Conservation (phyloP, 2,888 invertebrate genomes). For the Hypena proboscidalis region DNA sequence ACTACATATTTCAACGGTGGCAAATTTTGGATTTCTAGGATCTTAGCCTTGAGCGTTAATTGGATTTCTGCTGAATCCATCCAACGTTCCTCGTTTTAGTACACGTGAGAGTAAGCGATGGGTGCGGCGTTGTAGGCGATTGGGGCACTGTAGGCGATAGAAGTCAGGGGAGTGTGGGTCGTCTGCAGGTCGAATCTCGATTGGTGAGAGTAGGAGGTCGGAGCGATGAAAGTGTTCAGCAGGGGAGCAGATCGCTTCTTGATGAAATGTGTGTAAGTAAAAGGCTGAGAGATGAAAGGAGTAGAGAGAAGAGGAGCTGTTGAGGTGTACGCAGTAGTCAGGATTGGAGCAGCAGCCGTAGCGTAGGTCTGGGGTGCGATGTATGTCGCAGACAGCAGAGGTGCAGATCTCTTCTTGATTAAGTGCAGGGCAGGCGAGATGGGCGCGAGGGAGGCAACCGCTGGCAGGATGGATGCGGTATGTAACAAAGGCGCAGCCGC, state of each 20-base stretch:
- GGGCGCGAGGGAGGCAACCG: conserved; percentile 33
- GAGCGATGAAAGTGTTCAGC: conserved; percentile 18
- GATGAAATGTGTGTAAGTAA: conserved; percentile 8
- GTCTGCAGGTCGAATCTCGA: conserved; percentile 48
- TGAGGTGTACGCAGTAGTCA: conserved; percentile 55
- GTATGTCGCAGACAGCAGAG: conserved; percentile 39
- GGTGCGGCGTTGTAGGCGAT: conserved; percentile 19
- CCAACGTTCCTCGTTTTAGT: conserved; percentile 9
- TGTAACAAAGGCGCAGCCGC: conserved; percentile 40
- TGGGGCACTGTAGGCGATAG: conserved; percentile 40
- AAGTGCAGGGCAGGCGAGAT: conserved; percentile 55
- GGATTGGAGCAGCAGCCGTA: conserved; percentile 47
- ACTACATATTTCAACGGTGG: conserved; percentile 14
- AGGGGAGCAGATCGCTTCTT: conserved; percentile 29
- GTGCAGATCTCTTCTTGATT: conserved; percentile 65
- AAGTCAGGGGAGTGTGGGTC: conserved; percentile 41
- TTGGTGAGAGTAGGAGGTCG: conserved; percentile 36
- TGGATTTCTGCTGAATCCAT: conserved; percentile 1
- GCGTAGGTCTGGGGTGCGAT: conserved; percentile 48
- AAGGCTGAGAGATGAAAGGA: conserved; percentile 32
- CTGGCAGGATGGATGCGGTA: conserved; percentile 34
- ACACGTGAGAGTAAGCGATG: conserved; percentile 19
- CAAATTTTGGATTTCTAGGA: conserved; percentile 30
- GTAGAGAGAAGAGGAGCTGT: conserved; percentile 52
- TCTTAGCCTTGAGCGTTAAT: conserved; percentile 2